Percentiles rank a stretch among this genome's conserved stretches.
phyloP scores from a whole-genome alignment of 2,113 vertebrate genomes.

The Cyphomyrus plagiostoma region DNA sequence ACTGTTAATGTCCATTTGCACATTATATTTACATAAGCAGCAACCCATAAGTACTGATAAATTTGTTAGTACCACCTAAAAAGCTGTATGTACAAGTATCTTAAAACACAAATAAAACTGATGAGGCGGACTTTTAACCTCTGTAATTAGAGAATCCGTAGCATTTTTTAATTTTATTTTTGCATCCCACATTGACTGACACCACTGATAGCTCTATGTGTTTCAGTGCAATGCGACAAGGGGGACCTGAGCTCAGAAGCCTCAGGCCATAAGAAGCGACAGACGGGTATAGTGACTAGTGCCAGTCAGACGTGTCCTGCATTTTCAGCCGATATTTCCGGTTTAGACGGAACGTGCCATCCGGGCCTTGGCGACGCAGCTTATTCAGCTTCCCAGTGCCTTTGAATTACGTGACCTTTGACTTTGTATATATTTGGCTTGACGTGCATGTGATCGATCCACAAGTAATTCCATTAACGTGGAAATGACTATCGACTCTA shows the following conservation, averaged over 20 bases:
- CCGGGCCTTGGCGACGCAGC: not conserved
- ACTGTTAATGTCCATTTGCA: not conserved
- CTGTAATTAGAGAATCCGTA: not conserved
- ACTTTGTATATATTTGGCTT: not conserved
- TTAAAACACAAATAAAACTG: not conserved
- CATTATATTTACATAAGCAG: not conserved
- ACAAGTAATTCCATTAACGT: not conserved
- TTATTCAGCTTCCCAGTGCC: not conserved
- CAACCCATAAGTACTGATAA: not conserved
- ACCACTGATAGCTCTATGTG: not conserved
- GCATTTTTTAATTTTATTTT: not conserved
- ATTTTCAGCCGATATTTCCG: not conserved
- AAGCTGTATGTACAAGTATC: not conserved
- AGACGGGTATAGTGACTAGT: not conserved
- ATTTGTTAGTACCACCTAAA: not conserved
- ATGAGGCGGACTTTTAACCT: not conserved
- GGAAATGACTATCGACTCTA: not conserved
- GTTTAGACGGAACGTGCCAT: not conserved
- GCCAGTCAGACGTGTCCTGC: not conserved
- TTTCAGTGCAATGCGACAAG: not conserved
- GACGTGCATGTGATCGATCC: not conserved
- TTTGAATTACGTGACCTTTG: not conserved
- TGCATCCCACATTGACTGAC: not conserved
- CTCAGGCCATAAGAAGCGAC: not conserved
- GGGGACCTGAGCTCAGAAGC: not conserved